Conservation (phyloP, 2,888 invertebrate species). For the Dryobota labecula region DNA sequence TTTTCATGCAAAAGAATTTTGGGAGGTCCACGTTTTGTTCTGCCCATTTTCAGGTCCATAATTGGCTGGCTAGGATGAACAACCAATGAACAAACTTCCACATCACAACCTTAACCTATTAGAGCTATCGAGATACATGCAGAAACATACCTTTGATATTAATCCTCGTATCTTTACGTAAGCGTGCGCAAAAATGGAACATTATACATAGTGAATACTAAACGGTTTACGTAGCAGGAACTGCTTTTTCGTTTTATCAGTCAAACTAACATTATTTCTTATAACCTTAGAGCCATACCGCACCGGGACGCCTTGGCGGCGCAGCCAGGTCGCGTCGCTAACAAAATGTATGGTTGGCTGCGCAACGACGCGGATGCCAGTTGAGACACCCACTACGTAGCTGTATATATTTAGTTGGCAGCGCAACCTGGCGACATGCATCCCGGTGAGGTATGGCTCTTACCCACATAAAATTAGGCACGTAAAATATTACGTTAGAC, state of each 20-base stretch:
- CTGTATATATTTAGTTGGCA: too few species aligned
- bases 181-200: constrained; percentile 76
- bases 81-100: background rate
- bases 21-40: background rate
- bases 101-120: constrained; percentile 12
- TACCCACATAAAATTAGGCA: background rate
- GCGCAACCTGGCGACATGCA: too few species aligned
- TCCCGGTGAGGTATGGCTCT: too few species aligned
- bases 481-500: background rate
- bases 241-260: background rate
- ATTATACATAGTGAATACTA: constrained; percentile 49
- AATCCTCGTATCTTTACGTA: constrained; percentile 89
- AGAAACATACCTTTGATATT: constrained; percentile 90
- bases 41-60: background rate
- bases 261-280: background rate
- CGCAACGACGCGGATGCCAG: too few species aligned
- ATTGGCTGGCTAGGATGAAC: background rate
- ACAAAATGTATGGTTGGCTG: too few species aligned
- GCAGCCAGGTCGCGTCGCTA: too few species aligned
- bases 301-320: too few species aligned
- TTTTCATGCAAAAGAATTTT: background rate
- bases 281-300: too few species aligned
- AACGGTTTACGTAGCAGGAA: background rate
- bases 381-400: too few species aligned
- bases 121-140: constrained; percentile 23